phyloP scores from a whole-genome alignment of 2,797 vertebrate species.

The Triplophysa bombifrons region DNA sequence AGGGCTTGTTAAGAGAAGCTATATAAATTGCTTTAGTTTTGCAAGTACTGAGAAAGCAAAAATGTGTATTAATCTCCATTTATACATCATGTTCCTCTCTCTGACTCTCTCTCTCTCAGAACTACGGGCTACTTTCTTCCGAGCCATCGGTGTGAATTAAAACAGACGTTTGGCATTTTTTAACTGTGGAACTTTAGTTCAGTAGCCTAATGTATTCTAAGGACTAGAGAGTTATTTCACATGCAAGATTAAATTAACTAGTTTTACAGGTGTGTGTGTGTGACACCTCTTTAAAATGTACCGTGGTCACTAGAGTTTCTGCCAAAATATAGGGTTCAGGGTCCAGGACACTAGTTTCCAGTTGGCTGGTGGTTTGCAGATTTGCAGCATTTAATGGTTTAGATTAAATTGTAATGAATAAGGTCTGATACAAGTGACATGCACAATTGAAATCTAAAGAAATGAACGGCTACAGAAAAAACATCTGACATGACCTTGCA shows the following conservation, averaged over 20 bases:
- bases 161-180: constrained; percentile 84
- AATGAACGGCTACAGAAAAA: no score
- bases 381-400: not conserved
- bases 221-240: not conserved
- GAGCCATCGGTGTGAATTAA: constrained; percentile 98
- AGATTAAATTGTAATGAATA: not conserved
- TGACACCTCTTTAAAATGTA: not conserved
- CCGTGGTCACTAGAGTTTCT: not conserved
- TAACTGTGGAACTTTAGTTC: not conserved
- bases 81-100: constrained; percentile 94
- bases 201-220: no score
- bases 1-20: constrained; percentile 99
- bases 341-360: not conserved
- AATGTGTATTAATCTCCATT: constrained; percentile 99
- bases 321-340: not conserved
- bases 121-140: constrained; percentile 93
- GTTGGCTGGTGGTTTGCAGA: not conserved
- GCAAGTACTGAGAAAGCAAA: constrained; percentile 99
- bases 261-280: not conserved
- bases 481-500: no score
- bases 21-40: constrained; percentile 99
- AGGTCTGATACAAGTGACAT: not conserved
- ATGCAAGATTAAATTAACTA: no score
- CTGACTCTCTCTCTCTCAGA: constrained; percentile 89
- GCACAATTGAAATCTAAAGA: not conserved